Conservation (phyloP, 1,140 invertebrate genomes). For the Sweltsa coloradensis region DNA sequence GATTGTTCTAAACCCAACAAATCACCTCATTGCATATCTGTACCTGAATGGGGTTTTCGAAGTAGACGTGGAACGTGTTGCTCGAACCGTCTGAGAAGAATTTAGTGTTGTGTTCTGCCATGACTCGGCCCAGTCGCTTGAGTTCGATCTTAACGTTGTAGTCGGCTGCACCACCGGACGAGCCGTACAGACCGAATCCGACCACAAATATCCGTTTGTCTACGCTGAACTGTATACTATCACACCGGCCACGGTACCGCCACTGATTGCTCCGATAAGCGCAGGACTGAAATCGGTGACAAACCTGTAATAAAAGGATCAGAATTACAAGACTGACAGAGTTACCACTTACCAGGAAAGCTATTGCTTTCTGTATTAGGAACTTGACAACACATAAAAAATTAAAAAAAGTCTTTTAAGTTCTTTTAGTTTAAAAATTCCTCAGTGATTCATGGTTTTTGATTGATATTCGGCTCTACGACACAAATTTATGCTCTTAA, state of each 20-base stretch:
- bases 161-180: constrained; percentile 80
- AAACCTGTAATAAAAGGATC: constrained; percentile 45
- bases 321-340: background rate
- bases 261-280: constrained; percentile 94
- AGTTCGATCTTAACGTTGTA: constrained; percentile 85
- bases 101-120: constrained; percentile 81
- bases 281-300: constrained; percentile 89
- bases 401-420: too few species aligned
- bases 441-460: too few species aligned
- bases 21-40: too few species aligned
- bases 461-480: too few species aligned
- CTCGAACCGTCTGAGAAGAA: constrained; percentile 90
- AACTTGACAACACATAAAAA: too few species aligned
- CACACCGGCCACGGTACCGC: constrained; percentile 82
- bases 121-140: constrained; percentile 67
- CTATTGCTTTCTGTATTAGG: too few species aligned
- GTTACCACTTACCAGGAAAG: too few species aligned
- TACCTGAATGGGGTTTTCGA: constrained; percentile 72
- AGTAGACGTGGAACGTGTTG: constrained; percentile 87
- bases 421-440: too few species aligned
- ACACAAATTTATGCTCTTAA: too few species aligned
- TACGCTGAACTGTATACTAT: constrained; percentile 87
- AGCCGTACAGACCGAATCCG: constrained; percentile 84
- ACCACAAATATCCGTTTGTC: constrained; percentile 86
- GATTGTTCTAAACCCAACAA: too few species aligned